phyloP scores from a whole-genome alignment of 2,888 invertebrate genomes.

The Leptothorax acervorum region DNA sequence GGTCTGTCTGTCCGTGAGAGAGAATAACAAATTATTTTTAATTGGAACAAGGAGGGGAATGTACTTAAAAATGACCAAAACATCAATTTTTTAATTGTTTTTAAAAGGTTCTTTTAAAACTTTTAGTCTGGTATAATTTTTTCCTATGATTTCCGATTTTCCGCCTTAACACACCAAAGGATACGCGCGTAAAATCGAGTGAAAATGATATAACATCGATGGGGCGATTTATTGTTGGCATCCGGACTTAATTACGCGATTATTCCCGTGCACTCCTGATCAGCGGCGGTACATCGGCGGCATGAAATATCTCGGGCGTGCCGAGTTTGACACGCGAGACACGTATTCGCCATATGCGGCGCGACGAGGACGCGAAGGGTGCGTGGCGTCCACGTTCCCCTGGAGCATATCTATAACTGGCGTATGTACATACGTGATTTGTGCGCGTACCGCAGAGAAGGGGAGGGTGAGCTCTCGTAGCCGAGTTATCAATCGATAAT shows the following conservation, averaged over 20 bases:
- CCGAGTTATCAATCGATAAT: slow-evolving; percentile 67
- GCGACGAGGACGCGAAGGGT: slow-evolving; percentile 26
- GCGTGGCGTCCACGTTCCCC: slow-evolving; percentile 30
- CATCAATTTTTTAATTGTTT: not conserved
- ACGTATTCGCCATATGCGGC: slow-evolving; percentile 32
- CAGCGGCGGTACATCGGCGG: not conserved
- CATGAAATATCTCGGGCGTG: slow-evolving; percentile 47
- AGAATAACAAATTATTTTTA: not conserved
- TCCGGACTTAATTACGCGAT: slow-evolving; percentile 43
- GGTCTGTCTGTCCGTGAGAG: not conserved
- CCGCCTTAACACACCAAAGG: not conserved
- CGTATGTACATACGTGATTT: slow-evolving; percentile 26
- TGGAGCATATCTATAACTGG: slow-evolving; percentile 40
- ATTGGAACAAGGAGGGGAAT: not conserved
- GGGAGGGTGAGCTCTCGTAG: not conserved
- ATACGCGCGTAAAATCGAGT: not conserved
- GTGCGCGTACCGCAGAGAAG: slow-evolving; percentile 24
- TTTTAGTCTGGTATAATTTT: not conserved
- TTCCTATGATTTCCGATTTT: not conserved
- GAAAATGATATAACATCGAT: not conserved
- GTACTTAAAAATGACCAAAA: not conserved
- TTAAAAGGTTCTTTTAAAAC: not conserved
- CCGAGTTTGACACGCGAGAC: slow-evolving; percentile 47
- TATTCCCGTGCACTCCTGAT: slow-evolving; percentile 13
- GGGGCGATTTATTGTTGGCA: slow-evolving; percentile 12